Percentiles rank a stretch among this genome's conserved stretches.
phyloP scores from a whole-genome alignment of 1,140 invertebrate genomes.

The Heliconius hermathena region DNA sequence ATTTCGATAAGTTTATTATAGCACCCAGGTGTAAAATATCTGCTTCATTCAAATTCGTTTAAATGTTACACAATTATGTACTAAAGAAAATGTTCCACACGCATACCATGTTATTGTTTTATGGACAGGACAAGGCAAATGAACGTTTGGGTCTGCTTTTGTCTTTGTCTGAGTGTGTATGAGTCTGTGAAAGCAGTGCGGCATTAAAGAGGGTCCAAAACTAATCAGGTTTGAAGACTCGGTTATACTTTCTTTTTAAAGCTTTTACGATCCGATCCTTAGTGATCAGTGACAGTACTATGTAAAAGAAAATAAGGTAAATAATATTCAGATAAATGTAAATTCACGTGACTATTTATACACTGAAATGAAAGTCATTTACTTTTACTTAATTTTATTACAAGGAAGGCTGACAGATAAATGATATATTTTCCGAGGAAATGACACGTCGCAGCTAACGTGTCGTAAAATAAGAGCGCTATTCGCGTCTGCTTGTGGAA shows the following conservation, averaged over 20 bases:
- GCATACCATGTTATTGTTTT: background rate
- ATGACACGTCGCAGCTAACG: slow-evolving; percentile 19
- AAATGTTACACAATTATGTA: background rate
- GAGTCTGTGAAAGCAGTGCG: too few relatives aligned
- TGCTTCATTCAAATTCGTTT: background rate
- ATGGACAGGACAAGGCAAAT: too few relatives aligned
- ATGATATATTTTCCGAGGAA: slow-evolving; percentile 16
- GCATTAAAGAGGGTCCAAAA: too few relatives aligned
- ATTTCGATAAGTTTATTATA: background rate
- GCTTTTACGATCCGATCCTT: too few relatives aligned
- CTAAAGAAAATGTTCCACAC: background rate
- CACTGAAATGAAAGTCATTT: slow-evolving; percentile 16
- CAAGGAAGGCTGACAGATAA: slow-evolving; percentile 5
- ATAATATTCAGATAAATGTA: background rate
- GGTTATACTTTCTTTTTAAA: too few relatives aligned
- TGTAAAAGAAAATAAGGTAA: background rate
- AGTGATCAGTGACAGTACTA: background rate
- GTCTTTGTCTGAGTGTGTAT: too few relatives aligned
- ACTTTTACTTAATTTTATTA: slow-evolving; percentile 21
- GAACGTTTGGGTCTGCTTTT: too few relatives aligned
- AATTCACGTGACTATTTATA: background rate
- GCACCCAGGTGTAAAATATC: background rate
- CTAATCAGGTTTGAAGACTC: too few relatives aligned
- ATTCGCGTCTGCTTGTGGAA: slow-evolving; percentile 9
- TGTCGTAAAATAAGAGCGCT: slow-evolving; percentile 19